Percentiles rank a stretch among this genome's conserved stretches.
These are phyloP conservation scores for Drosophila ercepeae DNA, from an alignment of 1,140 invertebrate genomes.

Conservation along the genomic window DNA sequence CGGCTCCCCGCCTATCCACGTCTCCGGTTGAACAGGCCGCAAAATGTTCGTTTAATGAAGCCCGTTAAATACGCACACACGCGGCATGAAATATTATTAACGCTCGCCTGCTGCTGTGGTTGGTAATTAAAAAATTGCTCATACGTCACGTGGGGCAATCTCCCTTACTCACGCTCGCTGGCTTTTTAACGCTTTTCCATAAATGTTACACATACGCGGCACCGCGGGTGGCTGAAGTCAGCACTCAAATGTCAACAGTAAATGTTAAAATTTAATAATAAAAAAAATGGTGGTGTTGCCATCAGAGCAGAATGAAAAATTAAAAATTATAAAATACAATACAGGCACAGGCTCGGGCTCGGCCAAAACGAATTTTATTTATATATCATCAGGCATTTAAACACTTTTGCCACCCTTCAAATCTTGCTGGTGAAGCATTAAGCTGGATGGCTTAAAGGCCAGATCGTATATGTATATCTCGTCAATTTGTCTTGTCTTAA, in stretches of 20 bases:
- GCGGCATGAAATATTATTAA: constrained; percentile 56
- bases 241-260: constrained; percentile 58
- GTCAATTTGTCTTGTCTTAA: constrained; percentile 12
- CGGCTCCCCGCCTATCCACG: background rate
- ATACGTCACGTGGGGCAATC: constrained; percentile 62
- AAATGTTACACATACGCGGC: constrained; percentile 52
- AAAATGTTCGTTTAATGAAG: constrained; percentile 50
- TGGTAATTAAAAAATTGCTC: constrained; percentile 79
- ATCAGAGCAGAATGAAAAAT: constrained; percentile 23
- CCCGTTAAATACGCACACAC: constrained; percentile 39
- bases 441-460: constrained; percentile 3
- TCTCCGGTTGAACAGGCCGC: constrained; percentile 1
- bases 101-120: constrained; percentile 35
- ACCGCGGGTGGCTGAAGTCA: constrained; percentile 46
- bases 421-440: constrained; percentile 17
- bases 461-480: constrained; percentile 4
- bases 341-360: constrained; percentile 5
- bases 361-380: constrained; percentile 17
- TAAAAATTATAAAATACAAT: constrained; percentile 41
- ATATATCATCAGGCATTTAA: constrained; percentile 30
- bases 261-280: constrained; percentile 65
- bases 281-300: constrained; percentile 13
- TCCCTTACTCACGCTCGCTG: constrained; percentile 1
- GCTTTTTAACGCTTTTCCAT: constrained; percentile 42
- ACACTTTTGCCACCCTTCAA: constrained; percentile 10